A percentile compares a stretch with the other conserved stretches of the same genome.
Conservation (phyloP, 2,797 vertebrate species). For the Cercopithecus petaurista region DNA sequence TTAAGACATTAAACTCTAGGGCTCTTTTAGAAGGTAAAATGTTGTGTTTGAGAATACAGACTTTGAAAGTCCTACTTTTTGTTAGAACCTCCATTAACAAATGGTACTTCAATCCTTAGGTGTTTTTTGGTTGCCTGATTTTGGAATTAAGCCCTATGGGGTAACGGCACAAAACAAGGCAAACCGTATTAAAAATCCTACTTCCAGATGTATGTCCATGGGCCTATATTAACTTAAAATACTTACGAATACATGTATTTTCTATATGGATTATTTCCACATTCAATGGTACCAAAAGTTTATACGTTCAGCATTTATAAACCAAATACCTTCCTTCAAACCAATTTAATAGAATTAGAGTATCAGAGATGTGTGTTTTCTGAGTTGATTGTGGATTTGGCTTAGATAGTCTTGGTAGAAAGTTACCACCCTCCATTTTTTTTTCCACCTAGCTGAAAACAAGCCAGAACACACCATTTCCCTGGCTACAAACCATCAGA, state of each 20-base stretch:
- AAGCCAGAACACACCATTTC: background rate
- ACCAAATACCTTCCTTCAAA: background rate
- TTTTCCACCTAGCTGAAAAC: background rate
- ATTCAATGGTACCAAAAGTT: background rate
- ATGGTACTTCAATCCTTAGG: background rate
- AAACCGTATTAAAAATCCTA: background rate
- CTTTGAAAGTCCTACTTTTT: background rate
- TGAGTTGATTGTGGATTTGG: background rate
- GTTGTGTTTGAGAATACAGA: background rate
- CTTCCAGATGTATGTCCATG: background rate
- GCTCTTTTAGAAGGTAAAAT: background rate
- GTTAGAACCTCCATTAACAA: background rate
- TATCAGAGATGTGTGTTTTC: background rate
- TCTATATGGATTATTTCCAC: background rate
- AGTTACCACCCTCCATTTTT: background rate
- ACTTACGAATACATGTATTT: background rate
- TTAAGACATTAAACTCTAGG: background rate
- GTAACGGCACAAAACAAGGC: background rate
- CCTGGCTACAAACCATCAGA: background rate
- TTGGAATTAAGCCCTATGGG: background rate
- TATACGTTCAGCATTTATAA: background rate
- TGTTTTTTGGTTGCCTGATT: background rate
- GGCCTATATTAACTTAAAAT: background rate
- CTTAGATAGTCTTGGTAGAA: background rate
- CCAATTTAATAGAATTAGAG: background rate